Base-by-base conservation (phyloP, 2,888 invertebrate species). In the Dascillus cervinus region DNA sequence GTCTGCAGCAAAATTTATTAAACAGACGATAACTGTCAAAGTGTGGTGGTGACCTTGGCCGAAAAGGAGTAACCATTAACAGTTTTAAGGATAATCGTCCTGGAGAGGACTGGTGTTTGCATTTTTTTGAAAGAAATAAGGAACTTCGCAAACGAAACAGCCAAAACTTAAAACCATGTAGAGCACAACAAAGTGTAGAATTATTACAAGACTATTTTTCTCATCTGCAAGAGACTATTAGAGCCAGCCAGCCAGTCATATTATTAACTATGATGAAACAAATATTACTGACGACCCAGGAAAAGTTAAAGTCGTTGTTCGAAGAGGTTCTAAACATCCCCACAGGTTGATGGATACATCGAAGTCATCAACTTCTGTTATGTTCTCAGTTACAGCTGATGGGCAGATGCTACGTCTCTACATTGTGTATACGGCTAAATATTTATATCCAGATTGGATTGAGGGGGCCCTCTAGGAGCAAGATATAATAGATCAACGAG, bases 241-340 rank as follows among this genome's bases (percentile, higher is more conserved):
- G 15, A 3, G 13, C 8, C 14, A 14, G 28, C 26, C 23, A 13
- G 21, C 34, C 4, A 12, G 41, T 4, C 25, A 49, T 30, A 47
- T 55, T 19, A 25, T 49, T 6, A 58, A 57, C 29, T 60, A 55
- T 41, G 55, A 55, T 33, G 52, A 58, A 34, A 56, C 51, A 4
- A 54, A 53, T 29, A 39, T 58, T 13, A 31, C 39, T 8, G 53
- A 56, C 39, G 52, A 58, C 35, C 52, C 53, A 11, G 51, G 49
- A 2, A 25, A 24, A 27, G 44, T 28, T 14, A 13, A 23, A 20
- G 40, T 44, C 8, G 25, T 49, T 14, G 37, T 36, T 8, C 39
- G 26, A 37, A 33, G 34, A 26, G 31, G 34, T 2, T n/a, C 3
- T 2, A 22, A 29, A 23, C 38, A 40, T 29, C 36, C 35, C 3